Evolutionary conservation across 2,888 invertebrate species (phyloP), one percentile per base, ranked within the genome.

Genomic region (Drosophila paranaensis): DNA sequence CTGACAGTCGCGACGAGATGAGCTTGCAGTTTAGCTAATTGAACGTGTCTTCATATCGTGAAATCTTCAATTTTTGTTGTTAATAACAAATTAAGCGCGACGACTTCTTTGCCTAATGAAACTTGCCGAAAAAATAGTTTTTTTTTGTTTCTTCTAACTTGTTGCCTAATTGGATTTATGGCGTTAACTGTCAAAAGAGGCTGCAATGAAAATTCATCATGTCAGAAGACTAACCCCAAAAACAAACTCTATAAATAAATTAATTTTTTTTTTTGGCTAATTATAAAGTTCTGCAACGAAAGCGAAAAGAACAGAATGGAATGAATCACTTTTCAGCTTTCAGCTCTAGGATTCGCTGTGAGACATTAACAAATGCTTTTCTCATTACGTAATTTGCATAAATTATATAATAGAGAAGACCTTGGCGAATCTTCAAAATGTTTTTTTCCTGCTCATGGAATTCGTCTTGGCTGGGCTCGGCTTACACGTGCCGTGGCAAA

Each of bases 21-120:
- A 83, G 87, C 78, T 76, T 78, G 89, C 83, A 88, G 43, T 78
- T 88, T 81, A 64, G 60, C 81, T 88, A 86, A 84, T 86, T 84
- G 89, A 74, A 68, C 75, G 78, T 76, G 69, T 54, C 43, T 74
- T 80, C 60, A 54, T 42, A 56, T 33, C 56, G 2, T 10, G 14
- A 9, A 20, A 43, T 56, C 33, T 25, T 20, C 68, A 25, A 25
- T 71, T 80, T 60, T 68, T 74, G 67, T 71, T 73, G 73, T 66
- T 83, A 88, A 74, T 78, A 78, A 81, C 79, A 67, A 87, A 89
- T 89, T 84, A 84, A 72, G 83, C 83, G 65, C 67, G 66, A 77
- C 68, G 72, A 68, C 73, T 54, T 60, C 56, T 60, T 39, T 37
- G 37, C 51, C 75, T 78, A 72, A 84, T 79, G 85, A 88, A 82